These are phyloP conservation scores for Romanogobio albipinnatus DNA, from an alignment of 2,113 vertebrate genomes.

Conservation along the genomic window DNA sequence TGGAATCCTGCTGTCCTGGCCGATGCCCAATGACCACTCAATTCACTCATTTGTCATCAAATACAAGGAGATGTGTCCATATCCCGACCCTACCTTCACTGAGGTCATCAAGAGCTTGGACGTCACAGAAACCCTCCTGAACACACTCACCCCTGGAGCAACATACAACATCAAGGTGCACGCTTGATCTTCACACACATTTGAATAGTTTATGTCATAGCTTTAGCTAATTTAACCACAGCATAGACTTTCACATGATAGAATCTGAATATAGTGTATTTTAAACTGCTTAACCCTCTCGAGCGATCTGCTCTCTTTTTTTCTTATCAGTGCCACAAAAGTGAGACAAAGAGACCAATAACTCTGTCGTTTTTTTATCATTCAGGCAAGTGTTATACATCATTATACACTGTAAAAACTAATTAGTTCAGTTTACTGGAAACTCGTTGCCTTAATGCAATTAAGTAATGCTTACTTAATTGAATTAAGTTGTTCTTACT, in stretches of 20 bases:
- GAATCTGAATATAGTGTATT: background rate
- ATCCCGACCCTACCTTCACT: slow-evolving; percentile 83
- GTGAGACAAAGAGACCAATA: no score
- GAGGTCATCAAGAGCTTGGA: slow-evolving; percentile 81
- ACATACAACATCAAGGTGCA: slow-evolving; percentile 90
- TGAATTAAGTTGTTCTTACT: no score
- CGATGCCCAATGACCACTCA: slow-evolving; percentile 73
- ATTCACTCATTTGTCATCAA: slow-evolving; percentile 86
- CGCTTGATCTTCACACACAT: background rate
- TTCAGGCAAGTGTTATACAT: no score
- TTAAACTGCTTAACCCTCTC: background rate
- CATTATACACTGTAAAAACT: no score
- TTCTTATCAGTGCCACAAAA: no score
- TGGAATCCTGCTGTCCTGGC: slow-evolving; percentile 93
- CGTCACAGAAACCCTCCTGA: slow-evolving; percentile 87
- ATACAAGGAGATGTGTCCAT: slow-evolving; percentile 94
- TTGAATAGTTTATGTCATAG: background rate
- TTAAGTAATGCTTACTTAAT: no score
- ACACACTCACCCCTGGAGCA: slow-evolving; percentile 65
- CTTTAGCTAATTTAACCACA: background rate
- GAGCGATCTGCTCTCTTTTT: no score
- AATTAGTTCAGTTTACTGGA: no score
- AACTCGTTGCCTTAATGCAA: no score
- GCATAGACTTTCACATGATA: background rate
- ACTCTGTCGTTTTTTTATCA: no score